These are phyloP conservation scores for Burhinus bistriatus DNA, from an alignment of 2,113 vertebrate species.

Conservation along the genomic window DNA sequence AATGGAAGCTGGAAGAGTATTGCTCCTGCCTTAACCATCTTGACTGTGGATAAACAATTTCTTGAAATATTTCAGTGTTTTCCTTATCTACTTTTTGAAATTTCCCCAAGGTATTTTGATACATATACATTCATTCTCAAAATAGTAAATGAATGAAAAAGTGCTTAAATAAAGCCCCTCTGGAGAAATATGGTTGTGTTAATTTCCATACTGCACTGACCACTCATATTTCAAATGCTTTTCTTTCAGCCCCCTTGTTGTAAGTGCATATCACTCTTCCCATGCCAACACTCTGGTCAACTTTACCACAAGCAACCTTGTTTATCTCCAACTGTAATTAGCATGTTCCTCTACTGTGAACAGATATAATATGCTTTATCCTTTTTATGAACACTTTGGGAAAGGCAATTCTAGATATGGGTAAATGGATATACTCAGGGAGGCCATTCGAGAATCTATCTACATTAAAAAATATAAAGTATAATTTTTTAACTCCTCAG, in stretches of 20 bases:
- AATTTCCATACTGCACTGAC: not conserved
- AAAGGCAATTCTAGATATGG: not conserved
- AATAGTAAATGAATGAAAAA: not conserved
- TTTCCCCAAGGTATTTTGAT: not conserved
- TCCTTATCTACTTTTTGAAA: not conserved
- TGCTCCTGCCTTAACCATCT: not conserved
- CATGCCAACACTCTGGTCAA: not conserved
- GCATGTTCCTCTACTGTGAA: not conserved
- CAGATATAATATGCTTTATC: not conserved
- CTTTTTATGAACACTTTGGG: not conserved
- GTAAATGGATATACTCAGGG: not conserved
- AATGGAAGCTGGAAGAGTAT: not conserved
- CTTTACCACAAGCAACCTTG: not conserved
- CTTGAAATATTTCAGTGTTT: not conserved
- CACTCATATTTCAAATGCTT: not conserved
- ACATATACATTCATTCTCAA: not conserved
- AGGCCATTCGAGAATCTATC: not conserved
- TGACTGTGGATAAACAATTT: accelerated
- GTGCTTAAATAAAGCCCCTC: not conserved
- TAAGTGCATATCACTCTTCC: not conserved
- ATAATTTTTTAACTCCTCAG: not conserved
- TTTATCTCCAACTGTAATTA: not conserved
- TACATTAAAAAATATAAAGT: not conserved
- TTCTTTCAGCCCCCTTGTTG: not conserved
- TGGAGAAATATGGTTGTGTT: not conserved